A percentile compares a stretch with the other conserved stretches of the same genome.
Conservation (phyloP, 1,140 invertebrate genomes). For the Reticulitermes speratus region DNA sequence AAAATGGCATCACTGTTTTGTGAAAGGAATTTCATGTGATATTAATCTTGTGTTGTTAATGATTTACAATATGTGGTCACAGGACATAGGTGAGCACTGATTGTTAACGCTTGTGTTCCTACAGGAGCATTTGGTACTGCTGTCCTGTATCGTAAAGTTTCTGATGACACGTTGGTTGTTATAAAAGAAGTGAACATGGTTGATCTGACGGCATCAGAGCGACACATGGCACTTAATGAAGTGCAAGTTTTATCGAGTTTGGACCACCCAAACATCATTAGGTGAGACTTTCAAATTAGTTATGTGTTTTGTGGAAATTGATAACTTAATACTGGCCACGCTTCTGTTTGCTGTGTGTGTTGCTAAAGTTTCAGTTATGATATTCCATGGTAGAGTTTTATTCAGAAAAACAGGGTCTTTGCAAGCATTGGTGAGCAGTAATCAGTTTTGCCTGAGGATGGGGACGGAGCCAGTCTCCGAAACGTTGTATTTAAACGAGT, state of each 20-base stretch:
- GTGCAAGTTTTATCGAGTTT: constrained; percentile 69
- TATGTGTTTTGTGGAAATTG: neutral
- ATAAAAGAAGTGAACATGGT: constrained; percentile 76
- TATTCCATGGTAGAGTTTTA: no score
- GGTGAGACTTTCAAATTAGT: constrained; percentile 37
- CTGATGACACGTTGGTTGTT: constrained; percentile 66
- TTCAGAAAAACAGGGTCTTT: no score
- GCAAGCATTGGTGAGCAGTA: no score
- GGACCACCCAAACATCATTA: constrained; percentile 72
- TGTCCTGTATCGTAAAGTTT: constrained; percentile 64
- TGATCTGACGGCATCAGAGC: constrained; percentile 65
- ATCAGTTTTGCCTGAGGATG: no score
- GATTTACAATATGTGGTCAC: no score
- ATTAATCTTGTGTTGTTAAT: no score
- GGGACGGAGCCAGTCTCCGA: no score
- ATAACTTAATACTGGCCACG: neutral
- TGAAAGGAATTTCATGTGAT: no score
- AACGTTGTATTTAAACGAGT: no score
- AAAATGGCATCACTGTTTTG: no score
- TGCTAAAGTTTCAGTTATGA: no score
- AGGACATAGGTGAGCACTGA: no score
- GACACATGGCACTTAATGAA: constrained; percentile 75
- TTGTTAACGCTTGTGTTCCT: constrained; percentile 24
- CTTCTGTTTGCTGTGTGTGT: neutral
- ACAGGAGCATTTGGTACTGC: constrained; percentile 74